phyloP scores from a whole-genome alignment of 37 sponge, comb jelly and placozoan species.

The Aplysina aerophoba region DNA sequence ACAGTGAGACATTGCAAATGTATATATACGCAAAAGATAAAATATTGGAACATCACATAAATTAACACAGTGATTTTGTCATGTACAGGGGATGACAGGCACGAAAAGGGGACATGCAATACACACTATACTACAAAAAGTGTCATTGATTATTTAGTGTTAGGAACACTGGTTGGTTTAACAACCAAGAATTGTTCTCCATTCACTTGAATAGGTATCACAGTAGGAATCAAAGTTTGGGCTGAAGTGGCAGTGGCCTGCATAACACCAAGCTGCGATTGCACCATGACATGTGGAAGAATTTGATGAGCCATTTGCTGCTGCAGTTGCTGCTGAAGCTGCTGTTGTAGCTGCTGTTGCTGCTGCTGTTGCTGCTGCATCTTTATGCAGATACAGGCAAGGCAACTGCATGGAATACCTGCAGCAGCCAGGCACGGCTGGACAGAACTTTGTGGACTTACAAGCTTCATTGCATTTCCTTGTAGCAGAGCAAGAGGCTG shows the following conservation, averaged over 20 bases:
- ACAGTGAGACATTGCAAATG: too few relatives aligned
- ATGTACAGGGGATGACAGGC: too few relatives aligned
- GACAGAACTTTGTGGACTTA: neutral
- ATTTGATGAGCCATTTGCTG: neutral
- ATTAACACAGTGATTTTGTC: too few relatives aligned
- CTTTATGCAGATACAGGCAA: slow-evolving; percentile 16
- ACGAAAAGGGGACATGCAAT: too few relatives aligned
- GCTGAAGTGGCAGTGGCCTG: neutral
- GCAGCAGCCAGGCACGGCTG: slow-evolving; percentile 14
- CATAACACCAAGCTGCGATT: too few relatives aligned
- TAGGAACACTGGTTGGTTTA: neutral
- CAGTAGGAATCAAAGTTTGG: neutral
- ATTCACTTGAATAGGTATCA: neutral
- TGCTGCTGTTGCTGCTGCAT: neutral
- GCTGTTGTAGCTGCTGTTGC: neutral
- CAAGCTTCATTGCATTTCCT: neutral
- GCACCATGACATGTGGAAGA: too few relatives aligned
- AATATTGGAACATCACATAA: too few relatives aligned
- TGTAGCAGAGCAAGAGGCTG: too few relatives aligned
- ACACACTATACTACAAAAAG: too few relatives aligned
- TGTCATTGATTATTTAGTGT: too few relatives aligned
- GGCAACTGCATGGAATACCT: slow-evolving; percentile 14
- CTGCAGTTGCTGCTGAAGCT: neutral
- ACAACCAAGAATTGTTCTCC: slow-evolving; percentile 15
- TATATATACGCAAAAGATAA: too few relatives aligned